phyloP scores from a whole-genome alignment of 2,113 vertebrate genomes.

The Aphelocoma coerulescens region DNA sequence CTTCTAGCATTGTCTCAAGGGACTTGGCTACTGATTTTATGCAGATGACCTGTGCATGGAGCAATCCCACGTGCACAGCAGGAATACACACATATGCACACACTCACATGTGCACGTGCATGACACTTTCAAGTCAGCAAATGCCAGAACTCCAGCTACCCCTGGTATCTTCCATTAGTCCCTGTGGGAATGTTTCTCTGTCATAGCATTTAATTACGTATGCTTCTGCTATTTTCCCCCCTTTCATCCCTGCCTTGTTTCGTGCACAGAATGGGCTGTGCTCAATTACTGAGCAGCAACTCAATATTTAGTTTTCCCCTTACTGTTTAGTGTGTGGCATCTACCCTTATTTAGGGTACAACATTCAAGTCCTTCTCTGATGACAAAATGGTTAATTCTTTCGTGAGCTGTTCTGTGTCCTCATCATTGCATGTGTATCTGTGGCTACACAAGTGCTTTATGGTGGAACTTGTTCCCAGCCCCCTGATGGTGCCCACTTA shows the following conservation, averaged over 20 bases:
- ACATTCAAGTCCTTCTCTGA: background rate
- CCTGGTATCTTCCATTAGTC: background rate
- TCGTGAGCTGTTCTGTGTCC: background rate
- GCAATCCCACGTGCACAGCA: background rate
- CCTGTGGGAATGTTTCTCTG: background rate
- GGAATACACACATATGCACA: too few species aligned
- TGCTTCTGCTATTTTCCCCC: background rate
- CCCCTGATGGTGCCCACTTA: background rate
- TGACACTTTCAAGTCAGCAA: background rate
- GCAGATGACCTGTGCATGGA: background rate
- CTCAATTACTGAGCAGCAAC: background rate
- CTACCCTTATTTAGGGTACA: background rate
- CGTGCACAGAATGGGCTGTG: background rate
- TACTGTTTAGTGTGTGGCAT: background rate
- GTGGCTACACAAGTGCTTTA: background rate
- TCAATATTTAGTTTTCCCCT: background rate
- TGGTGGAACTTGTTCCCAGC: background rate
- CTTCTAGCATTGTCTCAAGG: background rate
- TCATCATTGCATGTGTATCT: background rate
- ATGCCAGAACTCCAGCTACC: background rate
- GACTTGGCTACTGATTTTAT: background rate
- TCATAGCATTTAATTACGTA: background rate
- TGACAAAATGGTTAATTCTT: background rate
- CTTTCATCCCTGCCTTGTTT: background rate
- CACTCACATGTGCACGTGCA: background rate